Evolutionary conservation across 2,888 invertebrate species (phyloP).

Genomic region (Drosophila neonasuta): DNA sequence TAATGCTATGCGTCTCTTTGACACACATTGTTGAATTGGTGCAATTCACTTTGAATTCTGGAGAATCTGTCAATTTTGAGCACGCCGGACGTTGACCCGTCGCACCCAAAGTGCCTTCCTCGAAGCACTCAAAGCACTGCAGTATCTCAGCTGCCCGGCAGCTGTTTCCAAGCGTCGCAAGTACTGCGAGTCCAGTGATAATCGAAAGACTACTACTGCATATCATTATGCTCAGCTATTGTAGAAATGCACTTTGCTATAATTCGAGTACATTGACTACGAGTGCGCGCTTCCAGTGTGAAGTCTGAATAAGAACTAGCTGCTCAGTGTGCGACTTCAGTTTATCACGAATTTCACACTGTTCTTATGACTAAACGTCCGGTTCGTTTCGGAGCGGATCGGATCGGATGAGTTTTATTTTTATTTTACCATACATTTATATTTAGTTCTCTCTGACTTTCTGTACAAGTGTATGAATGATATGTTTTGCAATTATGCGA

Average conservation of each 20-base stretch:
- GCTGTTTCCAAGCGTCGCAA: slow-evolving; percentile 14
- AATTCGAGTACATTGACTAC: slow-evolving; percentile 14
- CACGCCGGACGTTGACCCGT: slow-evolving; percentile 4
- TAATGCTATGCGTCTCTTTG: slow-evolving; percentile 5
- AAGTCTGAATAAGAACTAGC: slow-evolving; percentile 42
- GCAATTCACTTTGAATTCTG: slow-evolving; percentile 25
- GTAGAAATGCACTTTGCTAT: not conserved
- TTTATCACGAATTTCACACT: slow-evolving; percentile 31
- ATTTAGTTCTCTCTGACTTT: slow-evolving; percentile 8
- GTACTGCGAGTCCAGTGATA: slow-evolving; percentile 13
- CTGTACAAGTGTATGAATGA: not conserved
- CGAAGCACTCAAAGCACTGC: slow-evolving; percentile 40
- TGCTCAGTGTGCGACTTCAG: slow-evolving; percentile 4
- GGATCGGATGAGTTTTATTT: slow-evolving; percentile 14
- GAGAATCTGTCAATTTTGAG: slow-evolving; percentile 11
- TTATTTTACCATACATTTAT: slow-evolving; percentile 3
- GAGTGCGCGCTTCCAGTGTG: slow-evolving; percentile 30
- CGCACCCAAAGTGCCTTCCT: accelerated
- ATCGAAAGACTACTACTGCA: slow-evolving; percentile 1
- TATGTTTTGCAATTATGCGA: slow-evolving; percentile 3
- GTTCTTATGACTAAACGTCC: slow-evolving; percentile 34
- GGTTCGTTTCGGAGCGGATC: not conserved
- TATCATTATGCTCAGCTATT: slow-evolving; percentile 23
- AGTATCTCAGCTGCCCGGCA: slow-evolving; percentile 16
- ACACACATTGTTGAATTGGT: slow-evolving; percentile 59